phyloP scores from a whole-genome alignment of 1,140 invertebrate species.

The Pygmarrhopalites habei region DNA sequence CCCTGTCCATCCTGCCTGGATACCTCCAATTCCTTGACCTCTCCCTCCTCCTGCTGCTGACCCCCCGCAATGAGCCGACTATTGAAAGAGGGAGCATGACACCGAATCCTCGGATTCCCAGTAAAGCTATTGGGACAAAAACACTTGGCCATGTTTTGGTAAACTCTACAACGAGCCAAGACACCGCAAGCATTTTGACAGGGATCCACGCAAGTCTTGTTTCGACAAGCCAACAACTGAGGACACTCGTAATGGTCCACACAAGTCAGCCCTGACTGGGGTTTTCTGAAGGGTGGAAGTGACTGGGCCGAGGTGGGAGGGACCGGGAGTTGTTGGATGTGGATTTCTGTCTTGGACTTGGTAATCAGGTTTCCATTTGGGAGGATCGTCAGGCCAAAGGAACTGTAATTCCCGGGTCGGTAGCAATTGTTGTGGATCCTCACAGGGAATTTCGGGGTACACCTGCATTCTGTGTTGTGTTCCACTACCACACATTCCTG shows the following conservation, averaged over 20 bases:
- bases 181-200: constrained; percentile 69
- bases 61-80: not conserved
- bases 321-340: too few species aligned
- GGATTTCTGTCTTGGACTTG: too few species aligned
- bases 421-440: constrained; percentile 20
- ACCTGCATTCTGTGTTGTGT: constrained; percentile 74
- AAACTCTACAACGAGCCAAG: constrained; percentile 68
- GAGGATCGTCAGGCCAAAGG: not conserved
- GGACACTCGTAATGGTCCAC: constrained; percentile 68
- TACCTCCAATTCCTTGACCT: not conserved
- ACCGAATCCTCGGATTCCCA: constrained; percentile 66
- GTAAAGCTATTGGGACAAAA: constrained; percentile 65
- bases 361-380: too few species aligned
- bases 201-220: constrained; percentile 70
- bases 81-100: constrained; percentile 43
- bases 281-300: too few species aligned
- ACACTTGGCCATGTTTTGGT: constrained; percentile 66
- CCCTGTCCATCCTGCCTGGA: not conserved
- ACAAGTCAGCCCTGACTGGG: not conserved
- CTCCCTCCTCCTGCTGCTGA: not conserved
- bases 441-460: constrained; percentile 66
- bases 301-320: too few species aligned
- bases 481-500: constrained; percentile 70
- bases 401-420: constrained; percentile 3
- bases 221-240: constrained; percentile 70